Conservation (phyloP, 1,140 invertebrate species). For the Papilio glaucus region DNA sequence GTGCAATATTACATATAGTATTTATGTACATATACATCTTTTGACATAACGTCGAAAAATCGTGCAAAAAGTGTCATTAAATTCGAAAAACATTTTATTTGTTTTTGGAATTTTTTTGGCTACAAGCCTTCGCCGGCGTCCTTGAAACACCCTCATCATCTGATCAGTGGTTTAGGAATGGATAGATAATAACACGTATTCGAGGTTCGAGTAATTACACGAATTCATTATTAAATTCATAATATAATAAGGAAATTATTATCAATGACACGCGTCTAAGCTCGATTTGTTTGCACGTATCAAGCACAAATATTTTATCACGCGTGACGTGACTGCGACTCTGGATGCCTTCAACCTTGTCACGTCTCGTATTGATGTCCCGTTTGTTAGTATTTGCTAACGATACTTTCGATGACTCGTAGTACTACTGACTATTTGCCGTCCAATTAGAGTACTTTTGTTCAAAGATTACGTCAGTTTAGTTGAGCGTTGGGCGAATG, state of each 20-base stretch:
- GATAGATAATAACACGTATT: background rate
- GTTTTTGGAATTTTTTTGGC: no score
- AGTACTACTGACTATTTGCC: constrained; percentile 45
- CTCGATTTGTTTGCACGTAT: constrained; percentile 28
- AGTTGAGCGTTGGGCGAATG: constrained; percentile 21
- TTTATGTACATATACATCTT: no score
- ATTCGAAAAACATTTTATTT: no score
- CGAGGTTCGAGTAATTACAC: background rate
- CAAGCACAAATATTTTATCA: constrained; percentile 32
- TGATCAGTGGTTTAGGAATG: no score
- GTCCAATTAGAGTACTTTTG: constrained; percentile 46
- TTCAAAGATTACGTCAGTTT: constrained; percentile 34
- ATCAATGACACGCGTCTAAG: constrained; percentile 3
- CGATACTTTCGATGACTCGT: constrained; percentile 31
- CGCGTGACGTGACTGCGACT: constrained; percentile 24
- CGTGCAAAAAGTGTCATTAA: no score
- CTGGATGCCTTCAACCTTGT: constrained; percentile 34
- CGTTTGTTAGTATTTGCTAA: constrained; percentile 37
- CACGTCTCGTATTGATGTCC: constrained; percentile 23
- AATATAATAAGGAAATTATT: constrained; percentile 24
- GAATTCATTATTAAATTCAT: background rate
- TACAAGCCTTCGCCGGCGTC: no score
- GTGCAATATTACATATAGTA: no score
- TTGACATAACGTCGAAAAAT: no score
- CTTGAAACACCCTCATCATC: no score